These are phyloP conservation scores for Zosterops hypoxanthus DNA, from an alignment of 2,113 vertebrate genomes.

Conservation along the genomic window DNA sequence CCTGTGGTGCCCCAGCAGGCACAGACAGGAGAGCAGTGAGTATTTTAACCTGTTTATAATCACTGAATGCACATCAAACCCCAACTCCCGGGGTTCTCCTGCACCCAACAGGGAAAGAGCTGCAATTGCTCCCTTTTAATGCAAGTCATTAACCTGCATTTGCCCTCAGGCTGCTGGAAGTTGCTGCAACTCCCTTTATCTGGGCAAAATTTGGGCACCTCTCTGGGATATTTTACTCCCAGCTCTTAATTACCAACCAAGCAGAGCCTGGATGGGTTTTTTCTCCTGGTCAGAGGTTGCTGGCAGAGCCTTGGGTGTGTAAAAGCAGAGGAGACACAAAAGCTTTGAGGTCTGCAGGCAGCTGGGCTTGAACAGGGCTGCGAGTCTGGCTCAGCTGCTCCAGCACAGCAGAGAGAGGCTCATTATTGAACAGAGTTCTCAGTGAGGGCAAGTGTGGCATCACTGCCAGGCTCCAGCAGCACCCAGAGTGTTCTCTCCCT, in stretches of 20 bases:
- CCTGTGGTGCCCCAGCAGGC: background rate
- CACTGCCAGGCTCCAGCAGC: background rate
- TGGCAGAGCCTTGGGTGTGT: background rate
- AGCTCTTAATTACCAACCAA: background rate
- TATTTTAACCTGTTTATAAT: background rate
- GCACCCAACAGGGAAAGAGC: background rate
- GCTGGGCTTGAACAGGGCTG: background rate
- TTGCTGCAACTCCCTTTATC: background rate
- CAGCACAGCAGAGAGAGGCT: slow-evolving; percentile 35
- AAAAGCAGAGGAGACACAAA: background rate
- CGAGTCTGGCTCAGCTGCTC: slow-evolving; percentile 22
- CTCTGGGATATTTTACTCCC: background rate
- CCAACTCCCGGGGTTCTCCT: background rate
- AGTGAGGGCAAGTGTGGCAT: slow-evolving; percentile 48
- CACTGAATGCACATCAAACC: background rate
- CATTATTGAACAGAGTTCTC: slow-evolving; percentile 33
- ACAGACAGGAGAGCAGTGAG: rapidly evolving
- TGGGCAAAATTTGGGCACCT: background rate
- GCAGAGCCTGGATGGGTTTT: background rate
- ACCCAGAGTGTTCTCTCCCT: background rate
- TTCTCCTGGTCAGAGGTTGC: background rate
- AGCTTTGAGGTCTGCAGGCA: slow-evolving; percentile 25
- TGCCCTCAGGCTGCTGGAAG: background rate
- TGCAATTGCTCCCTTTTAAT: background rate
- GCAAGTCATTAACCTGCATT: background rate